These are phyloP conservation scores for Paradoxurus hermaphroditus DNA, from an alignment of 2,113 vertebrate species.

Conservation along the genomic window DNA sequence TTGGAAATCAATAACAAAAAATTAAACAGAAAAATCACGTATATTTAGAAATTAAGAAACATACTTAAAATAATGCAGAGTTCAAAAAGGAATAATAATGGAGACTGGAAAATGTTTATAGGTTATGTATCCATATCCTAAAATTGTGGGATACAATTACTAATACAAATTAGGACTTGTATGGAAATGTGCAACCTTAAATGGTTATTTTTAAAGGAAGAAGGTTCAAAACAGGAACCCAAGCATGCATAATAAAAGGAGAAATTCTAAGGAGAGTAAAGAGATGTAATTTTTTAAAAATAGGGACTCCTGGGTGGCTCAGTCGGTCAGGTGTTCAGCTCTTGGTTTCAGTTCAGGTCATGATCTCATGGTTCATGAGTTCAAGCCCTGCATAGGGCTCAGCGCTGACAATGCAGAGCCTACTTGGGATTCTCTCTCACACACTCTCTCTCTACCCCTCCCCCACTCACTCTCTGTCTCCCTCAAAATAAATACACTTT, in stretches of 20 bases:
- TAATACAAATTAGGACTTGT: neutral
- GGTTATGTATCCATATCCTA: neutral
- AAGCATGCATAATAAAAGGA: neutral
- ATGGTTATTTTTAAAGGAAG: neutral
- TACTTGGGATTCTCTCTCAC: too few relatives aligned
- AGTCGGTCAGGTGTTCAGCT: too few relatives aligned
- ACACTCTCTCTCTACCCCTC: too few relatives aligned
- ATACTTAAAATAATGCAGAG: neutral
- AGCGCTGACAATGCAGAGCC: too few relatives aligned
- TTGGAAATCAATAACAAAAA: slow-evolving; percentile 52
- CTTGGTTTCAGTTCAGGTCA: too few relatives aligned
- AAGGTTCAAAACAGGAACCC: neutral
- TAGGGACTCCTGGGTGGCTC: too few relatives aligned
- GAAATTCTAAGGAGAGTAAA: neutral
- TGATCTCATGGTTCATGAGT: too few relatives aligned
- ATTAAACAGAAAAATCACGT: slow-evolving; percentile 10
- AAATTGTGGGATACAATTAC: neutral
- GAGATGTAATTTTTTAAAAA: neutral
- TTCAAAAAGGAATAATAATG: neutral
- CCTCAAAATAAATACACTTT: too few relatives aligned
- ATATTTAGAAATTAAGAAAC: slow-evolving; percentile 8
- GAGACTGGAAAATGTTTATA: neutral
- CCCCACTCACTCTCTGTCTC: too few relatives aligned
- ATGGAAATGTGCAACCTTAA: neutral
- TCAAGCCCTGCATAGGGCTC: too few relatives aligned